phyloP scores from a whole-genome alignment of 2,888 invertebrate genomes.

The Trichopria drosophilae region DNA sequence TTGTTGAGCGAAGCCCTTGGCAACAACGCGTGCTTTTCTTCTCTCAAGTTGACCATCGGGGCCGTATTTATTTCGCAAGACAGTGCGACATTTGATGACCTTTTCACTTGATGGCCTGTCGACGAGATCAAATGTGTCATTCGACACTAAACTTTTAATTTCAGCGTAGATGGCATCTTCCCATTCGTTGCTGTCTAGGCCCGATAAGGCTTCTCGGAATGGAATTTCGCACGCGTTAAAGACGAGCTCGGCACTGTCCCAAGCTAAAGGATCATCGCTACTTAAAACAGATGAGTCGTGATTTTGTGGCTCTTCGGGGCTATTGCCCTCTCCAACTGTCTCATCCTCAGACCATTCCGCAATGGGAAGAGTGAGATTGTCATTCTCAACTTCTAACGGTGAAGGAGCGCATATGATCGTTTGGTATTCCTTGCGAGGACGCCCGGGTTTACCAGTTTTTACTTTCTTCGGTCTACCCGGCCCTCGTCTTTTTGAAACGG shows the following conservation, averaged over 20 bases:
- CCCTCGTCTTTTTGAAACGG: not conserved
- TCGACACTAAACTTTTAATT: conserved; percentile 16
- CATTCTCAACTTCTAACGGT: too few species aligned
- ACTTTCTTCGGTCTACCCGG: conserved; percentile 4
- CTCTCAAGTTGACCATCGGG: conserved; percentile 21
- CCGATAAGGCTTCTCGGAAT: conserved; percentile 15
- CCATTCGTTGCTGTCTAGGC: conserved; percentile 26
- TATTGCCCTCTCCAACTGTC: not conserved
- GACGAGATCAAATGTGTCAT: conserved; percentile 29
- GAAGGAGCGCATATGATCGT: not conserved
- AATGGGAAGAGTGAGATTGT: too few species aligned
- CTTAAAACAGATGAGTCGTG: not conserved
- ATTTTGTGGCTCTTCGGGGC: not conserved
- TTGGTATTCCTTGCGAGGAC: conserved; percentile 11
- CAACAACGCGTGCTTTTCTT: conserved; percentile 33
- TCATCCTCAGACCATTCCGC: too few species aligned
- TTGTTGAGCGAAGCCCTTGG: conserved; percentile 30
- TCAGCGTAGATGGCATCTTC: conserved; percentile 24
- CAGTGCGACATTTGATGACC: conserved; percentile 19
- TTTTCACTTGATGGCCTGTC: conserved; percentile 15
- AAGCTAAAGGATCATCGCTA: conserved; percentile 5
- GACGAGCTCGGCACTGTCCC: not conserved
- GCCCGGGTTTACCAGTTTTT: conserved; percentile 6
- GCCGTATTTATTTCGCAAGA: conserved; percentile 27
- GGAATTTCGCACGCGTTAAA: conserved; percentile 16